These are phyloP conservation scores for Mythimna lalbum DNA, from an alignment of 2,888 invertebrate genomes.

Conservation along the genomic window DNA sequence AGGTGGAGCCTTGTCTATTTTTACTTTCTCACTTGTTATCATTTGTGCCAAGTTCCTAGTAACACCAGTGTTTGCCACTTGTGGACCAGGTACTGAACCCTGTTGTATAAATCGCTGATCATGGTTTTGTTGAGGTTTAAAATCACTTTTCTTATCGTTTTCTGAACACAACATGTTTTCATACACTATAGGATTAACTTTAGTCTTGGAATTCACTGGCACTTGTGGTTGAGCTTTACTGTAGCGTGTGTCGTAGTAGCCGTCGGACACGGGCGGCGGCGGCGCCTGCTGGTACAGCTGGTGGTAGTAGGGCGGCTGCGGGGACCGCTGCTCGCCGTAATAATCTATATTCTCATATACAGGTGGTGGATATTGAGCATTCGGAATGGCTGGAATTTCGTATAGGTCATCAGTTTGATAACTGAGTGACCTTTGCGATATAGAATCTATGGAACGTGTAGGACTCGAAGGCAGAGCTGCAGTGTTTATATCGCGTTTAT, in stretches of 20 bases:
- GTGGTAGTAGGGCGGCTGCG: slow-evolving; percentile 92
- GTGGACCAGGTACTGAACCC: slow-evolving; percentile 84
- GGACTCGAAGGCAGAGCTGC: slow-evolving; percentile 88
- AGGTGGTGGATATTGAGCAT: slow-evolving; percentile 82
- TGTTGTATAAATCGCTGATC: slow-evolving; percentile 85
- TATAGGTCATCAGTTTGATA: slow-evolving; percentile 87
- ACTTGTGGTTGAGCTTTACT: slow-evolving; percentile 96
- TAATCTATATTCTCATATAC: slow-evolving; percentile 96
- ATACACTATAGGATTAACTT: slow-evolving; percentile 84
- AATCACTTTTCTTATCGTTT: slow-evolving; percentile 84
- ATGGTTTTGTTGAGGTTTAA: slow-evolving; percentile 77
- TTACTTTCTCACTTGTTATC: slow-evolving; percentile 85
- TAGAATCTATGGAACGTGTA: slow-evolving; percentile 91
- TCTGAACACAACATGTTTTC: slow-evolving; percentile 89
- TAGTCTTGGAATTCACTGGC: slow-evolving; percentile 90
- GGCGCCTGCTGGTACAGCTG: slow-evolving; percentile 87
- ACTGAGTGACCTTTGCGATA: slow-evolving; percentile 91
- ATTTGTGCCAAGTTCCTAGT: slow-evolving; percentile 79
- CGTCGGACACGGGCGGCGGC: slow-evolving; percentile 84
- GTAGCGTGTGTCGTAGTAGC: slow-evolving; percentile 90
- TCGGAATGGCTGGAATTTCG: slow-evolving; percentile 85
- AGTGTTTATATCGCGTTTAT: slow-evolving; percentile 84
- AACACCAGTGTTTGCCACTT: slow-evolving; percentile 81
- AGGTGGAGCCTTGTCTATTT: slow-evolving; percentile 89
- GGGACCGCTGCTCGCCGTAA: slow-evolving; percentile 91